These are phyloP conservation scores for Leucophenga maculata DNA, from an alignment of 2,888 invertebrate genomes.

Conservation along the genomic window DNA sequence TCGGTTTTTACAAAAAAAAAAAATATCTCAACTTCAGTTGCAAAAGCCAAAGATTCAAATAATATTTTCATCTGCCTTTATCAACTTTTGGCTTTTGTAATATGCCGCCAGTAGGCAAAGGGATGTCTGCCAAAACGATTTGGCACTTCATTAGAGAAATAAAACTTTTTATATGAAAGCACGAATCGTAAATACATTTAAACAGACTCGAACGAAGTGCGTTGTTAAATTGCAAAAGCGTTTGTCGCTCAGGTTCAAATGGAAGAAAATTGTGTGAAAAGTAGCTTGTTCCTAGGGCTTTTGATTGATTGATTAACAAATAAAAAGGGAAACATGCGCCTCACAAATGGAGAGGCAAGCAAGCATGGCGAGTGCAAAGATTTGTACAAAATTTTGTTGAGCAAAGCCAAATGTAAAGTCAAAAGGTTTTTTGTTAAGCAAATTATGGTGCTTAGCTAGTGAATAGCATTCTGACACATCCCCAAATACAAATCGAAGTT, in stretches of 20 bases:
- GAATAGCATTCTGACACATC: not conserved
- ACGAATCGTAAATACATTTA: too few relatives aligned
- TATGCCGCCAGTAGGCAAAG: not conserved
- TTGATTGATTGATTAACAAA: constrained; percentile 56
- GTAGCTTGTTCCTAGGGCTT: constrained; percentile 14
- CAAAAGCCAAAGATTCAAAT: not conserved
- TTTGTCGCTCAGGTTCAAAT: constrained; percentile 22
- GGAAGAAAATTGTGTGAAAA: not conserved
- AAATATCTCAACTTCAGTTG: not conserved
- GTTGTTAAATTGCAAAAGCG: constrained; percentile 9
- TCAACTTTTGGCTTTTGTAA: constrained; percentile 1
- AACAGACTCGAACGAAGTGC: too few relatives aligned
- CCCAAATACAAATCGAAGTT: not conserved
- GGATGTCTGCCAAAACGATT: constrained; percentile 35
- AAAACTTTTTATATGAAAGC: constrained; percentile 27
- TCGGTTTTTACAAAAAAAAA: not conserved
- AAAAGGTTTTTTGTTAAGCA: constrained; percentile 63
- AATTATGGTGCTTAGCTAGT: constrained; percentile 42
- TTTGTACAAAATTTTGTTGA: not conserved
- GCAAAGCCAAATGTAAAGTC: constrained; percentile 42
- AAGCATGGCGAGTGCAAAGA: constrained; percentile 9
- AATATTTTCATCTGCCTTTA: not conserved
- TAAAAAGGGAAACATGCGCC: not conserved
- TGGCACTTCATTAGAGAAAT: constrained; percentile 57
- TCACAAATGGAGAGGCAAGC: not conserved